These are phyloP conservation scores for Florisuga fusca DNA, from an alignment of 2,797 vertebrate genomes.

Conservation along the genomic window DNA sequence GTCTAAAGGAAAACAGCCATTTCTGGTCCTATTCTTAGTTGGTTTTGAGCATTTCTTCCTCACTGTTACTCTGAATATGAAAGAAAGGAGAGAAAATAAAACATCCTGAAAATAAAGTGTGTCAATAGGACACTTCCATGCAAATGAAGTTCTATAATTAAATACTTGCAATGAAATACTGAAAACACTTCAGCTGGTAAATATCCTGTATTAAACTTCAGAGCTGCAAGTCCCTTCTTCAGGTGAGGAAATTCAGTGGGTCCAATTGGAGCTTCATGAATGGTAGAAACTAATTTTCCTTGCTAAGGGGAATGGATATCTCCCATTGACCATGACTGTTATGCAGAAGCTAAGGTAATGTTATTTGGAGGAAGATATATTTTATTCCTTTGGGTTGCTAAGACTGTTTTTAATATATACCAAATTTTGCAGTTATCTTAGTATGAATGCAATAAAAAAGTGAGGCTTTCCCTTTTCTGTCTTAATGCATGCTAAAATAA, in stretches of 20 bases:
- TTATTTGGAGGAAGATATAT: background rate
- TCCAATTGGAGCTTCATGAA: accelerated
- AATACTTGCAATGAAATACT: background rate
- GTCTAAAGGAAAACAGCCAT: background rate
- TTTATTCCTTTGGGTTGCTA: background rate
- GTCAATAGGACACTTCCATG: background rate
- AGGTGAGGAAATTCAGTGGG: background rate
- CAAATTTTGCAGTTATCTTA: background rate
- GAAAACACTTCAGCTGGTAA: background rate
- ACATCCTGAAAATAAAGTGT: background rate
- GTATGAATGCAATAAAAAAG: background rate
- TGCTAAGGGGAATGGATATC: background rate
- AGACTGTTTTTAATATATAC: background rate
- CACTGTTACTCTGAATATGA: background rate
- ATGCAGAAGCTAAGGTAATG: background rate
- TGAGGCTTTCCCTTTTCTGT: background rate
- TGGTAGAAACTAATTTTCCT: background rate
- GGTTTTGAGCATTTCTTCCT: background rate
- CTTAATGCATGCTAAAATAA: background rate
- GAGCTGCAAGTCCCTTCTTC: background rate
- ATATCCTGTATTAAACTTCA: background rate
- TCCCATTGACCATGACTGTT: background rate
- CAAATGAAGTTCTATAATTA: background rate
- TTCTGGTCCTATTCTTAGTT: background rate
- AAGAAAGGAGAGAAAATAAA: background rate